Evolutionary conservation across 2,113 vertebrate species (phyloP).

Genomic region (Rhadina sibilatrix): DNA sequence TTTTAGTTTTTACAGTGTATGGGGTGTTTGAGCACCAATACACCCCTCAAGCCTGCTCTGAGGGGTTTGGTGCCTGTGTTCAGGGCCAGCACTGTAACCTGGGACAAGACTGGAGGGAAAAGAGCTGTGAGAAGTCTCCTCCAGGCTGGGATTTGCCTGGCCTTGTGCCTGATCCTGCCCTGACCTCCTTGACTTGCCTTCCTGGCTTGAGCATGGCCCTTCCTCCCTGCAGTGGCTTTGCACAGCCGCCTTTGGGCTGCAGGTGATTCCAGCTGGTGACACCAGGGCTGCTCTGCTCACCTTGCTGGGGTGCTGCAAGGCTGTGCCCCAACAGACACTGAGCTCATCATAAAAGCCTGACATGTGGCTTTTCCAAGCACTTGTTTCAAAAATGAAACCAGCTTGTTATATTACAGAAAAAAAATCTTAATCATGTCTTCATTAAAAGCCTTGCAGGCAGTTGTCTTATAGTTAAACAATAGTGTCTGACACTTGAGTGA

Average conservation of each 20-base stretch:
- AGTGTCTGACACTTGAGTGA: not conserved
- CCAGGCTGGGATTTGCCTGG: not conserved
- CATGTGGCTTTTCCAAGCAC: not conserved
- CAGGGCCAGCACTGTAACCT: not conserved
- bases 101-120: not conserved
- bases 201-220: not conserved
- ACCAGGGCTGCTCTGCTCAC: not conserved
- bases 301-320: not conserved
- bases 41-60: not conserved
- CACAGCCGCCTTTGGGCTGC: rapidly evolving
- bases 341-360: not conserved
- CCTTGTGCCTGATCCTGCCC: not conserved
- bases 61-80: not conserved
- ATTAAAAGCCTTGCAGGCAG: not conserved
- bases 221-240: not conserved
- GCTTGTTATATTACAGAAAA: not conserved
- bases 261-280: not conserved
- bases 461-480: not conserved
- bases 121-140: not conserved
- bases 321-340: not conserved
- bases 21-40: not conserved
- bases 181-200: not conserved
- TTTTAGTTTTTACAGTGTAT: not conserved
- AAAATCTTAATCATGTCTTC: not conserved
- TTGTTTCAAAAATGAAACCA: not conserved